Conservation (phyloP, 2,113 vertebrate species). For the Planiliza haematocheilus region DNA sequence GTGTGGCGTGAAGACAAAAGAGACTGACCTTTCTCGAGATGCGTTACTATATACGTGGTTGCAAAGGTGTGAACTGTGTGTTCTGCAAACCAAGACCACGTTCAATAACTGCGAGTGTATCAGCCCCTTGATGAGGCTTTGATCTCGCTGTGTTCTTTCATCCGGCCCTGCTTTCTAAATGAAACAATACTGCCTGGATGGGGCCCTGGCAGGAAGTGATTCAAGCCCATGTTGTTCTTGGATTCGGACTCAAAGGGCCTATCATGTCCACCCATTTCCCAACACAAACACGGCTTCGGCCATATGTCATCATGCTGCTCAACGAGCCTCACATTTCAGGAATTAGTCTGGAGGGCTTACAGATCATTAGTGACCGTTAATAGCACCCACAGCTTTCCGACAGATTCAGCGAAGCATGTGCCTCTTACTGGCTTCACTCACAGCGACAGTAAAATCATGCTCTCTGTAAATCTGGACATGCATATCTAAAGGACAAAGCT, state of each 20-base stretch:
- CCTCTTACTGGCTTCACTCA: constrained; percentile 24
- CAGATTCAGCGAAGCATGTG: constrained; percentile 44
- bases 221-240: constrained; percentile 52
- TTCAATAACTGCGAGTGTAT: neutral
- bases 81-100: neutral
- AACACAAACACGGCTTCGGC: constrained; percentile 42
- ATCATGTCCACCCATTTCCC: constrained; percentile 45
- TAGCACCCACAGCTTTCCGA: constrained; percentile 46
- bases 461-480: neutral
- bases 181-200: constrained; percentile 41
- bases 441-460: constrained; percentile 1
- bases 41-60: constrained; percentile 10
- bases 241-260: constrained; percentile 39
- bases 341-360: constrained; percentile 36
- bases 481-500: too few species aligned
- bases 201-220: constrained; percentile 47
- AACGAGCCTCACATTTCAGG: constrained; percentile 30
- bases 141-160: constrained; percentile 20
- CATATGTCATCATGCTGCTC: constrained; percentile 43
- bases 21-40: constrained; percentile 36
- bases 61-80: neutral
- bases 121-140: constrained; percentile 27
- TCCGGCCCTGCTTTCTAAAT: constrained; percentile 31
- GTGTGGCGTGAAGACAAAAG: constrained; percentile 32
- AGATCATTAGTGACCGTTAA: constrained; percentile 49